A percentile compares a stretch with the other conserved stretches of the same genome.
phyloP scores from a whole-genome alignment of 2,888 invertebrate species.

The Noctua janthina region DNA sequence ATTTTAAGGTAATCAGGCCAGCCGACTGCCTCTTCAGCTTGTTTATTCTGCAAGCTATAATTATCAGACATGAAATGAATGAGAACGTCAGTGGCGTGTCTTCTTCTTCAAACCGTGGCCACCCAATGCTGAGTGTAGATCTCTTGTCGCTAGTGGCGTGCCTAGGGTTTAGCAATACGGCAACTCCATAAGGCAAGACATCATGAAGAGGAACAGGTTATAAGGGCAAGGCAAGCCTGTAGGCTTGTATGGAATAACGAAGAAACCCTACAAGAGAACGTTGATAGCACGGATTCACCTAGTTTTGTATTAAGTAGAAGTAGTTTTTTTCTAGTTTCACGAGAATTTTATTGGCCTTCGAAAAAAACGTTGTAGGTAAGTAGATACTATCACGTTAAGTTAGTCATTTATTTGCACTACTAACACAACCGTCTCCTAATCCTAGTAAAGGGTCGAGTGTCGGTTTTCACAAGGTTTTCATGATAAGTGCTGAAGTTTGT shows the following conservation, averaged over 20 bases:
- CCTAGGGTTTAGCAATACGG: no score
- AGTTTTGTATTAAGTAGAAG: background rate
- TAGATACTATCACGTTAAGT: background rate
- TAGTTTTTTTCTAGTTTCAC: background rate
- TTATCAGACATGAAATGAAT: background rate
- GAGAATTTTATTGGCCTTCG: background rate
- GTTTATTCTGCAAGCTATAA: background rate
- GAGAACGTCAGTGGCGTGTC: no score
- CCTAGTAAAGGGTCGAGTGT: constrained; percentile 28
- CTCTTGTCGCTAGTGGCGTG: no score
- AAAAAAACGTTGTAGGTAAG: background rate
- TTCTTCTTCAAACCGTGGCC: no score
- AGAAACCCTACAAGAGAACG: background rate
- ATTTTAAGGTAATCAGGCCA: background rate
- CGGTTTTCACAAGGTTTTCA: constrained; percentile 60
- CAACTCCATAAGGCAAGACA: no score
- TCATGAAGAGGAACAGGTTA: no score
- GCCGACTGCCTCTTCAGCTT: background rate
- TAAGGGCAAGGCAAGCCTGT: no score
- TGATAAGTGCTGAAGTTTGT: constrained; percentile 67
- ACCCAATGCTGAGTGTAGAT: no score
- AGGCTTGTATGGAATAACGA: no score
- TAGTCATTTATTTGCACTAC: background rate
- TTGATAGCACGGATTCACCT: background rate
- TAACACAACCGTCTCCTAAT: constrained; percentile 30